Evolutionary conservation across 2,113 vertebrate genomes (phyloP), one percentile per base, ranked within the genome.

Genomic region (Emydura subglobosa): DNA sequence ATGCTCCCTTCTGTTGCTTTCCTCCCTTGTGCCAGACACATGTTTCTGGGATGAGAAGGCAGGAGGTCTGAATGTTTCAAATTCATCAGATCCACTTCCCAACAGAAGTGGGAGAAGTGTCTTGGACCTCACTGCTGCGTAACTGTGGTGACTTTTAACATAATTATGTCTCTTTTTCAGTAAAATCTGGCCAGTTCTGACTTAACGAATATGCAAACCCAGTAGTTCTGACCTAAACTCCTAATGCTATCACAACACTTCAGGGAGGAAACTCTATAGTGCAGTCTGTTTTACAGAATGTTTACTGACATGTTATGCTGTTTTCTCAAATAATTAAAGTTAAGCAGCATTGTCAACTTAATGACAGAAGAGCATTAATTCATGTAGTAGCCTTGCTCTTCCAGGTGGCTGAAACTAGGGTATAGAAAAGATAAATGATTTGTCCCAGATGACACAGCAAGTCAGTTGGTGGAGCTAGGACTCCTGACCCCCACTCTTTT

Each of bases 341-440:
- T 0, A n/a, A 87, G 27, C 27, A 88, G 42, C 25, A 16, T 87
- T 93, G 91, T 91, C 82, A 86, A 81, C 86, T 91, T 11, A 27
- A 54, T 25, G 1, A 91, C 90, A 72, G 91, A 92, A 91, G 95
- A 91, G 86, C 3, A 57, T 89, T 88, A 21, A 68, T 91, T 86
- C 27, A 8, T 2, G 85, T 10, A 47, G 25, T 29, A 78, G 22
- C 24, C 44, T 47, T 78, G 74, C 12, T 78, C 11, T 78, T 78
- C 74, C 6, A 5, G 42, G 24, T 44, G 42, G 25, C 24, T 29
- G 74, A 27, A 78, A 16, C 22, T 16, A 10, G 42, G 65, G 11
- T 78, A 78, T 7, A 12, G 13, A 27, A 24, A 78, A 5, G 42
- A 16, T 12, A 78, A 78, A 78, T 47, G 42, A 78, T 12, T 47